Conservation (phyloP, 2,113 vertebrate genomes). For the Dasyurus viverrinus region DNA sequence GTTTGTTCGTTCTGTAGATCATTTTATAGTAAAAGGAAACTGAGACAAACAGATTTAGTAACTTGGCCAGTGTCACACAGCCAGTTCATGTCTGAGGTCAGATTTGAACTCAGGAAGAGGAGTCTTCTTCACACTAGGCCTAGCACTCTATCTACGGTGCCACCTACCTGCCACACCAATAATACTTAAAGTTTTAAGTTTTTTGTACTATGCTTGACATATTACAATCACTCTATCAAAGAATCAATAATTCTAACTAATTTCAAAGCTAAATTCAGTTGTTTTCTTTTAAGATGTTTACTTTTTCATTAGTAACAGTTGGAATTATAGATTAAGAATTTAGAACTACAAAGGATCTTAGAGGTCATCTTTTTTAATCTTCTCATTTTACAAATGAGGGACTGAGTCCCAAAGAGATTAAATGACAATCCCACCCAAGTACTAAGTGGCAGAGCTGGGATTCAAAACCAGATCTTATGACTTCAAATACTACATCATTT, state of each 20-base stretch:
- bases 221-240: constrained; percentile 6
- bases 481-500: background rate
- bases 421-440: background rate
- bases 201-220: constrained; percentile 39
- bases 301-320: background rate
- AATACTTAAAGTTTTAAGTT: constrained; percentile 11
- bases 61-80: background rate
- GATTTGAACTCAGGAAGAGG: background rate
- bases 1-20: background rate
- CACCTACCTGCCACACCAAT: background rate
- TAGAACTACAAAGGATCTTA: background rate
- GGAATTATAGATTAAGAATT: background rate
- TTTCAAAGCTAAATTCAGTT: constrained; percentile 46
- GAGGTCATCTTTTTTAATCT: background rate
- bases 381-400: background rate
- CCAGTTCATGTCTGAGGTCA: background rate
- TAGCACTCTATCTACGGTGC: background rate
- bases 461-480: background rate
- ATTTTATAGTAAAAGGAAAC: background rate
- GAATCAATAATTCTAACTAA: background rate
- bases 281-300: background rate
- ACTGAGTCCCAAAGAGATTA: background rate
- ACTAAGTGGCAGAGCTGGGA: background rate
- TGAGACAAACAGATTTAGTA: background rate
- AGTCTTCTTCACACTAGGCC: background rate